Evolutionary conservation across 2,888 invertebrate species (phyloP).

Genomic region (Tricholauxania praeusta): DNA sequence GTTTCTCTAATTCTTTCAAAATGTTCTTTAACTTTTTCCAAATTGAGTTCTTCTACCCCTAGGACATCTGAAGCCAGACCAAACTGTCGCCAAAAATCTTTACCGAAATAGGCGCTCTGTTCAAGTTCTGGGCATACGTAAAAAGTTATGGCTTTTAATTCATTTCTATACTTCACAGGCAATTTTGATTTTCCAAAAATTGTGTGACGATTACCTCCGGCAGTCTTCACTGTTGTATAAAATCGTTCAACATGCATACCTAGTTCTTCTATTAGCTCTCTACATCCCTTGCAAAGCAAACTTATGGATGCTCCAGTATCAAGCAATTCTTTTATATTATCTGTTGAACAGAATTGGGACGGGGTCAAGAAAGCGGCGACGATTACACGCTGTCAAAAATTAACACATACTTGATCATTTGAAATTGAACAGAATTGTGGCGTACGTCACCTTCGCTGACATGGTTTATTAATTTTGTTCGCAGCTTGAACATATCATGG

Average conservation of each 20-base stretch:
- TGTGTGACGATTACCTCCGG: conserved; percentile 17
- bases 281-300: conserved; percentile 2
- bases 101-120: conserved; percentile 34
- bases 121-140: conserved; percentile 32
- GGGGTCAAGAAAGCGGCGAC: no score
- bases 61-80: conserved; percentile 22
- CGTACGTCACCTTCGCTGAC: no score
- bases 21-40: no score
- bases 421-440: no score
- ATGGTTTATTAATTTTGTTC: no score
- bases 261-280: conserved; percentile 12
- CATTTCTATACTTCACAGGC: background rate
- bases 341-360: no score
- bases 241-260: background rate
- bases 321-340: conserved; percentile 25
- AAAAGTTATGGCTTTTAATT: background rate
- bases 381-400: no score
- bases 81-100: conserved; percentile 39
- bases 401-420: no score
- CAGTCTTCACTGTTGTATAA: conserved; percentile 17
- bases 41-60: no score
- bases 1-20: no score
- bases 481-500: no score
- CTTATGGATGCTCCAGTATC: conserved; percentile 36
- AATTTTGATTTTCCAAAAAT: conserved; percentile 18